Evolutionary conservation across 2,113 vertebrate genomes (phyloP), one percentile per base, ranked within the genome.

Genomic region (Xiphorhynchus elegans): DNA sequence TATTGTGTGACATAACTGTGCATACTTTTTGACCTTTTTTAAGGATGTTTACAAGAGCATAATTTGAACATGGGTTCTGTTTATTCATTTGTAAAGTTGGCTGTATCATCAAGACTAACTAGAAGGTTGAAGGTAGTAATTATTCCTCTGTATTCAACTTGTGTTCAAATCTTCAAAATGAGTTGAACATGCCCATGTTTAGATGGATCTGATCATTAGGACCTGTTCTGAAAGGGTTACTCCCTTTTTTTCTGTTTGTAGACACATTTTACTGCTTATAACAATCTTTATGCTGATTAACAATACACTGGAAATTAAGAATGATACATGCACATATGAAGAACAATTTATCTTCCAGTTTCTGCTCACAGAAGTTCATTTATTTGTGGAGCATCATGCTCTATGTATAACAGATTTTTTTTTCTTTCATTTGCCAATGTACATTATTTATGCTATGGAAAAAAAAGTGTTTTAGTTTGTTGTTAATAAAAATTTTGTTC

Each of bases 251-350:
- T 37, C 29, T 81, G 21, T 55, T 60, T 73, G 14, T 31, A 46
- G 33, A 8, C 16, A 56, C 12, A 17, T 4, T 52, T 5, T 21
- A 47, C 4, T 44, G 2, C 52, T 55, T 69, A 19, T 10, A 42
- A 17, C 42, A 39, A 37, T 46, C 25, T 84, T 87, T 23, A 26
- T 77, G 17, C 11, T n/a, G 56, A 58, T 62, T 59, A 70, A 55
- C 10, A 59, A 4, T 23, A 18, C 47, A 37, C n/a, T 76, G 33
- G 44, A 76, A 75, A 84, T 83, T 85, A 42, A 87, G 17, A 91
- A 86, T 40, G 1, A 23, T 60, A 29, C 0, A 0, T 28, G 5
- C 8, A 9, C 11, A 10, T n/a, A 9, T 37, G 46, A 84, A 84
- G 6, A 92, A 20, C 11, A 82, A 20, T 39, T 58, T 81, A 50